These are phyloP conservation scores for Ceyx cyanopectus DNA, from an alignment of 2,113 vertebrate species.

Conservation along the genomic window DNA sequence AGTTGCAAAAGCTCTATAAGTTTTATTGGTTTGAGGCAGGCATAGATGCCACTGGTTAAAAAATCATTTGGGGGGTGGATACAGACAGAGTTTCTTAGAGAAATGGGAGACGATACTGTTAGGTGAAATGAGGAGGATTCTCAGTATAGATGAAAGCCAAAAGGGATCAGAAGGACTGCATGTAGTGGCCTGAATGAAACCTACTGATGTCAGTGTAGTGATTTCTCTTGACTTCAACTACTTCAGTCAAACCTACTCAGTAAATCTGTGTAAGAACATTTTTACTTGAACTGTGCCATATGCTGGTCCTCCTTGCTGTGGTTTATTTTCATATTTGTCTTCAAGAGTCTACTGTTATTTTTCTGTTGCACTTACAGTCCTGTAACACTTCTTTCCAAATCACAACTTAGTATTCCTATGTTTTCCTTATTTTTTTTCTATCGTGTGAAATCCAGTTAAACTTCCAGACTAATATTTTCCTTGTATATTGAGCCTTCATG, in stretches of 20 bases:
- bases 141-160: neutral
- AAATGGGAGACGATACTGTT: neutral
- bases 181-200: neutral
- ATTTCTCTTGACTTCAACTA: neutral
- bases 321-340: constrained; percentile 8
- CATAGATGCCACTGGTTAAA: neutral
- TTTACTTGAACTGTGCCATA: neutral
- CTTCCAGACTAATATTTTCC: neutral
- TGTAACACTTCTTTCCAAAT: neutral
- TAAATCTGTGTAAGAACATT: neutral
- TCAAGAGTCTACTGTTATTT: neutral
- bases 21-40: neutral
- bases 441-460: neutral
- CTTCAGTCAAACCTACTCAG: neutral
- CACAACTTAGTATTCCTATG: neutral
- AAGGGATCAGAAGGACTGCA: neutral
- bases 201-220: neutral
- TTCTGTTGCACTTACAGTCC: neutral
- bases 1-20: neutral
- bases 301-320: neutral
- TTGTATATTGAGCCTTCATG: neutral
- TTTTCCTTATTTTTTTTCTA: neutral
- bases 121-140: neutral
- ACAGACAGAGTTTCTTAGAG: neutral
- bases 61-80: neutral